These are phyloP conservation scores for Grus americana DNA, from an alignment of 2,113 vertebrate species.

Conservation along the genomic window DNA sequence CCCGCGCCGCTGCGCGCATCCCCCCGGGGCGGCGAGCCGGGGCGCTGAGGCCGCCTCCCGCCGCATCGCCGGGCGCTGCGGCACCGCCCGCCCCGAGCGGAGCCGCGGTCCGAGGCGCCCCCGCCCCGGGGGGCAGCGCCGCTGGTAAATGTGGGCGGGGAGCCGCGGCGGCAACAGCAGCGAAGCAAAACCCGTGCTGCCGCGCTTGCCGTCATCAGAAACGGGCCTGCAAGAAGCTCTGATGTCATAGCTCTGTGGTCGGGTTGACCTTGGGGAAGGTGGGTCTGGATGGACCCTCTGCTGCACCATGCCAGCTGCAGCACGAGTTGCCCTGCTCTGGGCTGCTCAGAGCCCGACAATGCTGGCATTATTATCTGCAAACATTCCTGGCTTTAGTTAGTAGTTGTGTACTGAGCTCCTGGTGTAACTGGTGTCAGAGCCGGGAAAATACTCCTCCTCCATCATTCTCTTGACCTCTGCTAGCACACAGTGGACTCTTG, in stretches of 20 bases:
- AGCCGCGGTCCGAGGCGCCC: not conserved
- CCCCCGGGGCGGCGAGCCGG: not conserved
- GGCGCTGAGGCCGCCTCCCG: not conserved
- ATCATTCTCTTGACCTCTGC: not conserved
- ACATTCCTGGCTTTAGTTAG: not conserved
- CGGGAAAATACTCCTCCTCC: not conserved
- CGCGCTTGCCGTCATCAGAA: not conserved
- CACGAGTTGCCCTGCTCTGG: no score
- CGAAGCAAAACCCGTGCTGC: accelerated
- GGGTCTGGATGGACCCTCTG: not conserved
- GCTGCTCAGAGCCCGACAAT: not conserved
- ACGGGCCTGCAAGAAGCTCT: not conserved
- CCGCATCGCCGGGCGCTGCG: not conserved
- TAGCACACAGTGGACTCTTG: not conserved
- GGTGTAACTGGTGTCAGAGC: not conserved
- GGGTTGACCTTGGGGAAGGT: conserved; percentile 21
- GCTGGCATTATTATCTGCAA: not conserved
- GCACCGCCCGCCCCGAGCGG: not conserved
- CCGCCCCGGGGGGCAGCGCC: not conserved
- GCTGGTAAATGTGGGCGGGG: not conserved
- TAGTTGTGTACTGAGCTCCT: not conserved
- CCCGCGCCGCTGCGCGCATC: not conserved
- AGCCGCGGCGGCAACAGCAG: not conserved
- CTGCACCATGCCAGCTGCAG: not conserved
- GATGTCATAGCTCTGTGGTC: not conserved